Conservation (phyloP, 1,140 invertebrate species). For the Atopsyche davidsoni region DNA sequence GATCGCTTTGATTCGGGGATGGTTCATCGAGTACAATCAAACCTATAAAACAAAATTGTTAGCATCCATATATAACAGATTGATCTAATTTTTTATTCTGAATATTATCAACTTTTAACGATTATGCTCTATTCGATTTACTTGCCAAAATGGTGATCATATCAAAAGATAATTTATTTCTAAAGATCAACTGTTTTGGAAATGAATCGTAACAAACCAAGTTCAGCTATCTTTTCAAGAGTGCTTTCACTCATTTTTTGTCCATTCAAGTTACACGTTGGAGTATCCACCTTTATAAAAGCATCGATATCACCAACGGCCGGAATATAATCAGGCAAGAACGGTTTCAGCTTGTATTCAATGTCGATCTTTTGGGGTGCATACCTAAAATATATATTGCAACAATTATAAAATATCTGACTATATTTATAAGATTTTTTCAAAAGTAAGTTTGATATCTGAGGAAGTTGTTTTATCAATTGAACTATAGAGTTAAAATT, state of each 20-base stretch:
- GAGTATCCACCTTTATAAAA: constrained; percentile 87
- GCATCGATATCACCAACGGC: constrained; percentile 98
- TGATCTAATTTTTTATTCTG: no score
- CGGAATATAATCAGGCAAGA: constrained; percentile 95
- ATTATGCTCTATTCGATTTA: no score
- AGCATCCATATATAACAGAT: no score
- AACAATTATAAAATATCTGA: no score
- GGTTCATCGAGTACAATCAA: constrained; percentile 91
- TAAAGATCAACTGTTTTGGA: not conserved
- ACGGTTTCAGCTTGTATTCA: constrained; percentile 86
- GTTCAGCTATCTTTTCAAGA: constrained; percentile 42
- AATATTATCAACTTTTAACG: no score
- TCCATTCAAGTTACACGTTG: constrained; percentile 55
- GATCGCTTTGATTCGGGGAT: constrained; percentile 89
- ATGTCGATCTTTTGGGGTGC: constrained; percentile 88
- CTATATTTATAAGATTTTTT: no score
- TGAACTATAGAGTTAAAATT: no score
- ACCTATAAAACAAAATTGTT: constrained; percentile 58
- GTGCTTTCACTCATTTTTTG: constrained; percentile 35
- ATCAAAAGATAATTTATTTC: no score
- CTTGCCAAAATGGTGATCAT: no score
- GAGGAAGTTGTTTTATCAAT: no score
- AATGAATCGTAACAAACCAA: constrained; percentile 33
- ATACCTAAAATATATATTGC: constrained; percentile 69
- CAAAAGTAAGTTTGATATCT: no score